Base-by-base conservation (phyloP, 2,888 invertebrate genomes). In the Trachelus iudaicus region DNA sequence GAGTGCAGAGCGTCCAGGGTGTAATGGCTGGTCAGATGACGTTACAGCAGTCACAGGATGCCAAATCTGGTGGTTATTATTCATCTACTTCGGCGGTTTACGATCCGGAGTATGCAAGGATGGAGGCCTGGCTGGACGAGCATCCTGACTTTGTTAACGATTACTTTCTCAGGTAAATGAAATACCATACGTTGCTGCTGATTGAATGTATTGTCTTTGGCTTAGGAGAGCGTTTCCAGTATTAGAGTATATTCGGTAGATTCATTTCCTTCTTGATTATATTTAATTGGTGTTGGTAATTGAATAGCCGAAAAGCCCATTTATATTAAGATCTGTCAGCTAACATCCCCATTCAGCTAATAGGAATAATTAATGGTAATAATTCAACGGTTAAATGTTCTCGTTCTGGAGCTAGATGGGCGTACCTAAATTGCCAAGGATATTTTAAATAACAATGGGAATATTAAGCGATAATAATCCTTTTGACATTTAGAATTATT, bases 101-200 rank as follows among this genome's bases (percentile, higher is more conserved):
- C 92, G 96, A 97, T 92, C 95, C 96, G 84, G 97, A 97, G 92
- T 96, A 96, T 92, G 96, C 97, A 79, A 95, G 96, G 84, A 97
- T 98, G 93, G 98, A 98, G 93, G 95, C 97, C 87, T 98, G 98
- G 98, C 95, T 98, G 86, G 98, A 98, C 92, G 98, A 98, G 92
- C 98, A 98, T 93, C 98, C 97, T 86, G 97, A 98, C 92, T 98
- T 98, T 92, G 96, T 97, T 85, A 96, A 97, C 92, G 98, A 98
- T 92, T 98, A 98, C 92, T 98, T 98, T 92, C 94, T 97, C 92
- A 96, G 97, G 97, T 97, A 90, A 92, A 23, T 71, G 9, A 23
- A 56, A 23, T 15, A 9, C 23, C 40, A 23, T 23, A 4, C 6
- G 23, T 9, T 23, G 23, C 4, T 15, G 13, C 6, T 9, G 56